Conservation (phyloP, 2,797 vertebrate species). For the Synanceia verrucosa region DNA sequence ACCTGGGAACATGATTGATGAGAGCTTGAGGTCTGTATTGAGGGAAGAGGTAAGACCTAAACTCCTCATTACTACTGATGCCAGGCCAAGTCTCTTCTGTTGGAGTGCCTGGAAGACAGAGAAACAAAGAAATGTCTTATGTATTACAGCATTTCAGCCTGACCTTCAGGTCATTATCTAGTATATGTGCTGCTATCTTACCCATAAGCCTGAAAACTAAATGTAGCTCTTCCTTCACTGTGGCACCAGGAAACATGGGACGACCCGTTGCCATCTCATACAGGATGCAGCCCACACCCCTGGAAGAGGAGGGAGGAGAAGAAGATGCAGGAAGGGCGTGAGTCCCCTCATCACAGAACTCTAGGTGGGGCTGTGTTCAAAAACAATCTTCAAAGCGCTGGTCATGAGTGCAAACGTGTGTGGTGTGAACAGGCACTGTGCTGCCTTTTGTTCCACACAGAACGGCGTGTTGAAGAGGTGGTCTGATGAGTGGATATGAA, state of each 20-base stretch:
- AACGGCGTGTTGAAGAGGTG: conserved; percentile 18
- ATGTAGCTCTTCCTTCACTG: conserved; percentile 95
- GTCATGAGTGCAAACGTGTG: conserved; percentile 27
- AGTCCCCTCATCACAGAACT: background rate
- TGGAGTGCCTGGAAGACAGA: conserved; percentile 76
- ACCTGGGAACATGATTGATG: conserved; percentile 87
- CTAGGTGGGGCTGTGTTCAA: background rate
- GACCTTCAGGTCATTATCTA: background rate
- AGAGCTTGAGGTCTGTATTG: conserved; percentile 82
- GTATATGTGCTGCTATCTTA: conserved; percentile 65
- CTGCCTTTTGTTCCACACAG: conserved; percentile 40
- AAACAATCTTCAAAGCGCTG: conserved; percentile 21
- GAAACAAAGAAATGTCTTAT: background rate
- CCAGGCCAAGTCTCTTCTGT: conserved; percentile 83
- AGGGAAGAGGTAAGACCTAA: conserved; percentile 83
- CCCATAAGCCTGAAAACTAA: conserved; percentile 93
- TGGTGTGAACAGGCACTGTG: conserved; percentile 34
- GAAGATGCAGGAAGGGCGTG: background rate
- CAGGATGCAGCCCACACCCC: conserved; percentile 96
- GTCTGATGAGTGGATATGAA: conserved; percentile 15
- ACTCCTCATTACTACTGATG: conserved; percentile 81
- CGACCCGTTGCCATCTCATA: conserved; percentile 96
- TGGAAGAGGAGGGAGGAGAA: conserved; percentile 57
- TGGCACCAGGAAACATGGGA: conserved; percentile 96
- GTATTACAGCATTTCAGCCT: background rate